These are phyloP conservation scores for Stenoptilia bipunctidactyla DNA, from an alignment of 2,888 invertebrate genomes.

Conservation along the genomic window DNA sequence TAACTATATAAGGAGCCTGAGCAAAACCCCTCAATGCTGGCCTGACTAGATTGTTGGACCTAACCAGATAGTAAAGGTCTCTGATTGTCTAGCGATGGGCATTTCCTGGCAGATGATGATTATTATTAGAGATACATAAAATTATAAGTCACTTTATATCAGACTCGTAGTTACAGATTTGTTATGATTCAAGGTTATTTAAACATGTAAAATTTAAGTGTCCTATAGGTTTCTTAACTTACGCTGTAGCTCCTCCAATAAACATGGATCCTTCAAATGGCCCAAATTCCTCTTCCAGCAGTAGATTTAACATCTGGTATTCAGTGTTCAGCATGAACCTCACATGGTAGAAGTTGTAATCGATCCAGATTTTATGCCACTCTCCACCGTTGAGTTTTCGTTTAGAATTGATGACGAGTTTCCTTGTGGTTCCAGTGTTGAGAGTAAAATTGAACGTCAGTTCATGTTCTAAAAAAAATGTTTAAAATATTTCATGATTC, in stretches of 20 bases:
- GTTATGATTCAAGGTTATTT: background rate
- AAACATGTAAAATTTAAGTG: background rate
- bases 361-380: conserved; percentile 97
- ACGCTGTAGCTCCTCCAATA: conserved; percentile 93
- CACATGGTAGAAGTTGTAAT: conserved; percentile 94
- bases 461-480: conserved; percentile 75
- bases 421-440: conserved; percentile 85
- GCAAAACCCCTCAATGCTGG: too few relatives aligned
- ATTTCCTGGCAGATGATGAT: background rate
- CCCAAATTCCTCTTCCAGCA: conserved; percentile 89
- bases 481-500: too few relatives aligned
- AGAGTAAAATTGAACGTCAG: conserved; percentile 91
- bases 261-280: conserved; percentile 95
- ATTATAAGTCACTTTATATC: too few relatives aligned
- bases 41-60: too few relatives aligned
- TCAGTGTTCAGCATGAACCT: conserved; percentile 93
- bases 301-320: conserved; percentile 87
- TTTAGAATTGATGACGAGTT: conserved; percentile 85
- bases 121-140: too few relatives aligned
- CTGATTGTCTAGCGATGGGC: too few relatives aligned
- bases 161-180: too few relatives aligned
- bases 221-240: conserved; percentile 44
- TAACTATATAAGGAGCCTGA: too few relatives aligned
- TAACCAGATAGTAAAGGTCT: too few relatives aligned
- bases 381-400: conserved; percentile 90